A percentile compares a stretch with the other conserved stretches of the same genome.
These are phyloP conservation scores for Brachionus rotundiformis DNA, from an alignment of 1,140 invertebrate species.

Conservation along the genomic window DNA sequence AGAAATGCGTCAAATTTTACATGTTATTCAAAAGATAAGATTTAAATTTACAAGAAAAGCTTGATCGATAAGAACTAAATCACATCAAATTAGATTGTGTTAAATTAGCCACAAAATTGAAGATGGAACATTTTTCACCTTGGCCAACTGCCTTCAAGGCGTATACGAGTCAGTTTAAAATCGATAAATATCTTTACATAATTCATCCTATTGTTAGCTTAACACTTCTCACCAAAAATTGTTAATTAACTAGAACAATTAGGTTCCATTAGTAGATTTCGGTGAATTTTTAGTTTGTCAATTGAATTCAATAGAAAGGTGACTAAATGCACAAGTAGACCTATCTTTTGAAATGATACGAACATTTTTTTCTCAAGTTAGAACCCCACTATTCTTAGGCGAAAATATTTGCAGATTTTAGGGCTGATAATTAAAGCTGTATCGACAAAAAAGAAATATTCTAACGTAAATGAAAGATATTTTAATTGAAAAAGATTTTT, in stretches of 20 bases:
- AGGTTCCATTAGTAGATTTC: slow-evolving; percentile 6
- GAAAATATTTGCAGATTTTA: slow-evolving; percentile 40
- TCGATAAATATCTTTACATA: slow-evolving; percentile 23
- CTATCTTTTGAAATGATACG: slow-evolving; percentile 23
- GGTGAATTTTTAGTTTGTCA: slow-evolving; percentile 20
- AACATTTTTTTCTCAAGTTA: slow-evolving; percentile 23
- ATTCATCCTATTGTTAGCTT: slow-evolving; percentile 16
- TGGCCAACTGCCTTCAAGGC: neutral
- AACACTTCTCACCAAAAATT: slow-evolving; percentile 37
- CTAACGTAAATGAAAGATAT: slow-evolving; percentile 47
- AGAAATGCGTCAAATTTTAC: slow-evolving; percentile 35
- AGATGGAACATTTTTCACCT: slow-evolving; percentile 30
- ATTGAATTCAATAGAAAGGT: slow-evolving; percentile 41
- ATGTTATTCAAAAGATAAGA: slow-evolving; percentile 8
- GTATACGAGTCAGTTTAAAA: neutral
- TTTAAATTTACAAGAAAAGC: slow-evolving; percentile 18
- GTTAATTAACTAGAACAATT: slow-evolving; percentile 4
- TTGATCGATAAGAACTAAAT: slow-evolving; percentile 26
- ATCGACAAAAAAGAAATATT: slow-evolving; percentile 8
- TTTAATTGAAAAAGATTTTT: slow-evolving; percentile 49
- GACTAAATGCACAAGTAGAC: neutral
- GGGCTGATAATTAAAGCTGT: slow-evolving; percentile 6
- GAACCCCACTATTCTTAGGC: neutral
- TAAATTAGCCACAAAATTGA: slow-evolving; percentile 3
- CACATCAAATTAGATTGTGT: slow-evolving; percentile 23